Percentiles rank a stretch among this genome's conserved stretches.
Evolutionary conservation across 2,797 vertebrate genomes (phyloP).

Genomic region (Eospalax fontanierii): DNA sequence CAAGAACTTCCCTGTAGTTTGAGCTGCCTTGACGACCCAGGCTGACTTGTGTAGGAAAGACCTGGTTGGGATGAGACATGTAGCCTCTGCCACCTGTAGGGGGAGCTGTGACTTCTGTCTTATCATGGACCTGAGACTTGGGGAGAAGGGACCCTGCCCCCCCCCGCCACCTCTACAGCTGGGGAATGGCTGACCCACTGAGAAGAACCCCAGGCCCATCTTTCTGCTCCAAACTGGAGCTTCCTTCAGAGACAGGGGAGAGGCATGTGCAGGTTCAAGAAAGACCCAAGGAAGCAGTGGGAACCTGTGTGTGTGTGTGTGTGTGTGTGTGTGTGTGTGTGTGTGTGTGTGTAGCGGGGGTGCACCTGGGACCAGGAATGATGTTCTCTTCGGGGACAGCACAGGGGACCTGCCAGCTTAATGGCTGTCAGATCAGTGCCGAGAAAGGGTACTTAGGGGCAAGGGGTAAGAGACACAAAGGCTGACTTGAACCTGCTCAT

Average conservation of each 20-base stretch:
- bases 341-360: too few relatives aligned
- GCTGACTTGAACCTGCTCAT: background rate
- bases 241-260: background rate
- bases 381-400: background rate
- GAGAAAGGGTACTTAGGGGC: background rate
- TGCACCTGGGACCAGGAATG: background rate
- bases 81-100: background rate
- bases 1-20: background rate
- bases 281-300: background rate
- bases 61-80: background rate
- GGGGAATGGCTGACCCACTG: background rate
- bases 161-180: background rate
- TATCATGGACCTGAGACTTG: background rate
- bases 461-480: background rate
- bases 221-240: background rate
- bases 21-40: background rate
- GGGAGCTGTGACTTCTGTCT: background rate
- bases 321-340: too few relatives aligned
- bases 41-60: background rate
- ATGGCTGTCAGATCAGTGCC: background rate
- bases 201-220: background rate
- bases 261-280: background rate
- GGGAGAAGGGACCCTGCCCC: too few relatives aligned
- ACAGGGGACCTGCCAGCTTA: background rate
- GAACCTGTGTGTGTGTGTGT: too few relatives aligned